Conservation (phyloP, 2,888 invertebrate species). For the Stratiomys singularior region DNA sequence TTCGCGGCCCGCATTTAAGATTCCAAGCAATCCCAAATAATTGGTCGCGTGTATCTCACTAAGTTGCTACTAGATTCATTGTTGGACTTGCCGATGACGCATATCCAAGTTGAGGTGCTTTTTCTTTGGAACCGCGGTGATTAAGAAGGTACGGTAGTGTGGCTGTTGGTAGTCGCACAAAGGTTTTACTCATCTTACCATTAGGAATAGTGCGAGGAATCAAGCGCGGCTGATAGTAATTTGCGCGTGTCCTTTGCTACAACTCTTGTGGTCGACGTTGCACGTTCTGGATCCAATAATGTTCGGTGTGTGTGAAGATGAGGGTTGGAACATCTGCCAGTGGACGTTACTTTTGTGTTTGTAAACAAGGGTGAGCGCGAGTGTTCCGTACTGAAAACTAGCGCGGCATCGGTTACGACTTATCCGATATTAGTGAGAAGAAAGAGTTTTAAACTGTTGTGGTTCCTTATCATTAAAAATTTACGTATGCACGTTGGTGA, state of each 20-base stretch:
- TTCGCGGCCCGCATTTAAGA: too few species aligned
- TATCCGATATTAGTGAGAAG: constrained; percentile 9
- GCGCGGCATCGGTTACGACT: not conserved
- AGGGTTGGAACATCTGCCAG: constrained; percentile 34
- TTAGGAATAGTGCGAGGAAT: too few species aligned
- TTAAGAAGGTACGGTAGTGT: not conserved
- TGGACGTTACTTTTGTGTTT: not conserved
- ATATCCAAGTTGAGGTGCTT: not conserved
- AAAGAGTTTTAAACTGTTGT: not conserved
- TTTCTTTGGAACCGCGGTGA: not conserved
- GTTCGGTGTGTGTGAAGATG: not conserved
- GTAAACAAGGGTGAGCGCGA: constrained; percentile 18
- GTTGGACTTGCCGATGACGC: not conserved
- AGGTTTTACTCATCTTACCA: not conserved
- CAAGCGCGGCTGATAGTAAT: too few species aligned
- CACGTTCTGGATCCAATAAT: not conserved
- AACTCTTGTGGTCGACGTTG: not conserved
- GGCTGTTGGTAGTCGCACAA: not conserved
- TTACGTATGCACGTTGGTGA: too few species aligned
- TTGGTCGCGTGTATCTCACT: too few species aligned
- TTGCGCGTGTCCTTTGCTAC: not conserved
- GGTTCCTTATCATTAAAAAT: not conserved
- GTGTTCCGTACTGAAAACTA: not conserved
- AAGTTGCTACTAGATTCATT: too few species aligned
- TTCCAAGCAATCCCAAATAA: too few species aligned